Evolutionary conservation across 1,140 invertebrate species (phyloP).

Genomic region (Anastatus disparis): DNA sequence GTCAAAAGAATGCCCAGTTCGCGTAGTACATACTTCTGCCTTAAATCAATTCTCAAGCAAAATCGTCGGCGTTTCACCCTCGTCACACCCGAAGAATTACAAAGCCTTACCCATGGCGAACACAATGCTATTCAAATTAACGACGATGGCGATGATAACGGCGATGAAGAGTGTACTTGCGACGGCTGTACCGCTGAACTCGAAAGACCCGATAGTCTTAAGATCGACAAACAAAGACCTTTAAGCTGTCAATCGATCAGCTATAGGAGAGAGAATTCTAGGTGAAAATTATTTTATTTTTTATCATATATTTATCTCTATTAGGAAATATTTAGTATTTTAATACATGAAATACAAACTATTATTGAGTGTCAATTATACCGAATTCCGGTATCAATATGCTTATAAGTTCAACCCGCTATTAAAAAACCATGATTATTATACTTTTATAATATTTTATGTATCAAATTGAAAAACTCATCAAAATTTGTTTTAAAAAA

Average conservation of each 20-base stretch:
- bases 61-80: constrained; percentile 59
- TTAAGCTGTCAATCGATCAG: constrained; percentile 27
- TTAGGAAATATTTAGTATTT: background rate
- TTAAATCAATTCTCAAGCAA: constrained; percentile 62
- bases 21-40: constrained; percentile 55
- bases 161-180: background rate
- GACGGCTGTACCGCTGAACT: constrained; percentile 8
- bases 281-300: constrained; percentile 8
- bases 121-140: background rate
- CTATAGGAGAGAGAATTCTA: constrained; percentile 27
- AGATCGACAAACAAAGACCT: constrained; percentile 51
- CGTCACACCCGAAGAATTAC: constrained; percentile 57
- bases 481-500: no score
- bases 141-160: background rate
- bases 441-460: no score
- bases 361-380: background rate
- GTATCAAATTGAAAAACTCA: no score
- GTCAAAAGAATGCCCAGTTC: constrained; percentile 50
- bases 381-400: no score
- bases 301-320: background rate
- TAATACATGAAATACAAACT: background rate
- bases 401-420: no score
- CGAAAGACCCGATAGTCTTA: constrained; percentile 37
- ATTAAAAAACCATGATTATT: no score
- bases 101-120: constrained; percentile 9